Percentiles rank a stretch among this genome's conserved stretches.
These are phyloP conservation scores for Sapajus apella DNA, from an alignment of 2,113 vertebrate species.

Conservation along the genomic window DNA sequence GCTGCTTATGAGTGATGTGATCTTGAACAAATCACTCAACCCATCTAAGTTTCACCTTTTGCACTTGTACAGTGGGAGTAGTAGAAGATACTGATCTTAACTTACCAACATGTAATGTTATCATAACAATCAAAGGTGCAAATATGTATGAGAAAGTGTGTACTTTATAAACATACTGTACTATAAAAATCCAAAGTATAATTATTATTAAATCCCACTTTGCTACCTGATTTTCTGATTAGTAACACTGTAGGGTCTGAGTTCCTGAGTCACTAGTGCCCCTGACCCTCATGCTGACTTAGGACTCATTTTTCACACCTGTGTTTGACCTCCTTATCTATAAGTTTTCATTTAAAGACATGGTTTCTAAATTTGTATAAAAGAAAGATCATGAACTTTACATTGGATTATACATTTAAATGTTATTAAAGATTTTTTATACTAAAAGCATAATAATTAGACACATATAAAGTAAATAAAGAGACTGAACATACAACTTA, in stretches of 20 bases:
- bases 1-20: not conserved
- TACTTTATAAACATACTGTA: not conserved
- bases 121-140: not conserved
- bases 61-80: not conserved
- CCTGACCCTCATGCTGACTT: not conserved
- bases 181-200: not conserved
- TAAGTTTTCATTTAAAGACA: not conserved
- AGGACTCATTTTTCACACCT: not conserved
- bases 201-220: not conserved
- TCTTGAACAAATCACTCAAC: not conserved
- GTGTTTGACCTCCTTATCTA: not conserved
- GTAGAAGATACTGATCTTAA: not conserved
- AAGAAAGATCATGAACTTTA: not conserved
- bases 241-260: not conserved
- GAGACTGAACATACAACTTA: not conserved
- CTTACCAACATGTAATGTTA: not conserved
- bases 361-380: not conserved
- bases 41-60: not conserved
- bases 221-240: not conserved
- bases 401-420: not conserved
- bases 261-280: not conserved
- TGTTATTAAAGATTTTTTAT: not conserved
- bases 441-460: not conserved
- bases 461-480: not conserved
- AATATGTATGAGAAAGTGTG: not conserved